Conservation (phyloP, 1,140 invertebrate genomes). For the Copidosoma floridanum region DNA sequence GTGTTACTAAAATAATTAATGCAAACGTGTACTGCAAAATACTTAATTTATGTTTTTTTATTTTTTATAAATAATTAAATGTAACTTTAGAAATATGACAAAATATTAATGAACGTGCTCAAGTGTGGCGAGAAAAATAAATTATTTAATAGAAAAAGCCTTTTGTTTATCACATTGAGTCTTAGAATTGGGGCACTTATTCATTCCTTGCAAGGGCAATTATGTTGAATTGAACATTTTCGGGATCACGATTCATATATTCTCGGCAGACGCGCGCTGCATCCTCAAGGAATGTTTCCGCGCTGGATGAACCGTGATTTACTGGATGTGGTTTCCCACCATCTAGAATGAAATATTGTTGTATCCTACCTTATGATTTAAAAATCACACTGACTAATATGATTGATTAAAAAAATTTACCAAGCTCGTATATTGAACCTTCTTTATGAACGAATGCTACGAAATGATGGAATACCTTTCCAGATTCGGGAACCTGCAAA, state of each 20-base stretch:
- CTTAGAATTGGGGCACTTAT: conserved; percentile 23
- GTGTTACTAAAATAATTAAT: too few species aligned
- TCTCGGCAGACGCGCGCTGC: conserved; percentile 75
- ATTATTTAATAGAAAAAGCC: conserved; percentile 12
- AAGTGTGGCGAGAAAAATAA: conserved; percentile 16
- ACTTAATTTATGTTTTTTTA: too few species aligned
- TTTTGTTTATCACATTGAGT: too few species aligned
- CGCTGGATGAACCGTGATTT: conserved; percentile 75
- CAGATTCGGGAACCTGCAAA: conserved; percentile 68
- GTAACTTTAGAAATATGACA: too few species aligned
- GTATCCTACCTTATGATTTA: too few species aligned
- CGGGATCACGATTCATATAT: conserved; percentile 81
- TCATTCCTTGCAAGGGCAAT: conserved; percentile 66
- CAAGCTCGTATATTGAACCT: conserved; percentile 84
- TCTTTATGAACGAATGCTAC: conserved; percentile 84
- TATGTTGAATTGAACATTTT: conserved; percentile 81
- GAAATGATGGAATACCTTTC: conserved; percentile 83
- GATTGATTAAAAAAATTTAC: conserved; percentile 50
- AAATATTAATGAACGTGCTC: too few species aligned
- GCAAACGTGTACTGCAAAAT: too few species aligned
- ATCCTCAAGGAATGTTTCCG: conserved; percentile 76
- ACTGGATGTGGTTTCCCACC: conserved; percentile 83
- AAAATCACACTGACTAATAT: too few species aligned
- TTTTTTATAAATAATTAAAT: too few species aligned
- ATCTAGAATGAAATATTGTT: too few species aligned